Conservation (phyloP, 2,888 invertebrate species). For the Branchinecta sandiegonensis region DNA sequence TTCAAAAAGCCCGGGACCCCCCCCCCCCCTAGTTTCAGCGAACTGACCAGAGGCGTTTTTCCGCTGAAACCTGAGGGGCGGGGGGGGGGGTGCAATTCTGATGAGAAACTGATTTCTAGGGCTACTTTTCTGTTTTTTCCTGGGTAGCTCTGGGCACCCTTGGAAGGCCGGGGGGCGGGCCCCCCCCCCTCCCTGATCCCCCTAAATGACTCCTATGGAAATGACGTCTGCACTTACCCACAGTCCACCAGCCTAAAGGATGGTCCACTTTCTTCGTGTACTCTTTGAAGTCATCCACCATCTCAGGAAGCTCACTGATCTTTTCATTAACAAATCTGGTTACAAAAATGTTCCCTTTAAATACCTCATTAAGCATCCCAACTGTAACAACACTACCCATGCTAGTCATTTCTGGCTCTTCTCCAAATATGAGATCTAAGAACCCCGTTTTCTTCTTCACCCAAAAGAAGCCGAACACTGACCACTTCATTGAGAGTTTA, state of each 20-base stretch:
- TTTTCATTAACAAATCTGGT: neutral
- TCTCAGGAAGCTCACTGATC: neutral
- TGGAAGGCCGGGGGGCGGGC: no score
- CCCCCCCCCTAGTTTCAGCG: no score
- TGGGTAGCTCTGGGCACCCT: no score
- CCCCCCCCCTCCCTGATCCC: no score
- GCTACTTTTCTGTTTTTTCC: no score
- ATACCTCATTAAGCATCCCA: conserved; percentile 29
- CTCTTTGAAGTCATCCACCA: neutral
- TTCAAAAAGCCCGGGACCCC: no score
- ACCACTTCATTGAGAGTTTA: conserved; percentile 46
- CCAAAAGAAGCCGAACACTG: conserved; percentile 54
- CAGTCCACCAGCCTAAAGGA: neutral
- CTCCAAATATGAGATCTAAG: neutral
- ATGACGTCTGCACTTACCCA: neutral
- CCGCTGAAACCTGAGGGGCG: no score
- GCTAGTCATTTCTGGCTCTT: conserved; percentile 31
- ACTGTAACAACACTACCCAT: conserved; percentile 41
- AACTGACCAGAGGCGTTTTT: no score
- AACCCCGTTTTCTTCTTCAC: conserved; percentile 42
- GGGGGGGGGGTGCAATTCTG: no score
- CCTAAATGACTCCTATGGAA: no score
- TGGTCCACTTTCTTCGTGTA: neutral
- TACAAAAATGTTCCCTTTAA: conserved; percentile 18
- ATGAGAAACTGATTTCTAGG: no score